Conservation (phyloP, 2,888 invertebrate species). For the Lepidonotus clava region DNA sequence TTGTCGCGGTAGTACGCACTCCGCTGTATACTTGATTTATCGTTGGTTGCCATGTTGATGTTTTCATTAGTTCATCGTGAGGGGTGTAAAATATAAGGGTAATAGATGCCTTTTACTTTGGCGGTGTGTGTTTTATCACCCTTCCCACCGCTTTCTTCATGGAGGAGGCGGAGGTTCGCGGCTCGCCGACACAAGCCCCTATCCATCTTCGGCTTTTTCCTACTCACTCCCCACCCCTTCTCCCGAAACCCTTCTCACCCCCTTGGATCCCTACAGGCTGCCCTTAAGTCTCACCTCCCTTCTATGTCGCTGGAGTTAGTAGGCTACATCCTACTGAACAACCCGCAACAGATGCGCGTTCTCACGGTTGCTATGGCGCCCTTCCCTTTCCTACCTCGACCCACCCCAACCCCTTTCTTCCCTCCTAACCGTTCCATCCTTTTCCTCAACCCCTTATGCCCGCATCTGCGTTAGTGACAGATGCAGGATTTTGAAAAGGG, state of each 20-base stretch:
- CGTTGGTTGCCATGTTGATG: neutral
- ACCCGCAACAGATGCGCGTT: slow-evolving; percentile 19
- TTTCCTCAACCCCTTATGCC: too few relatives aligned
- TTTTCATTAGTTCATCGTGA: neutral
- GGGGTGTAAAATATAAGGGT: neutral
- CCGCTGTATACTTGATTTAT: neutral
- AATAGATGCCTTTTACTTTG: too few relatives aligned
- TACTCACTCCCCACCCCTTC: too few relatives aligned
- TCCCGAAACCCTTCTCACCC: too few relatives aligned
- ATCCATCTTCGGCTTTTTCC: too few relatives aligned
- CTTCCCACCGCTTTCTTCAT: too few relatives aligned
- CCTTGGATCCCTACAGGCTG: neutral
- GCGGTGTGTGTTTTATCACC: neutral
- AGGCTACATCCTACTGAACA: neutral
- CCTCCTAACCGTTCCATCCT: too few relatives aligned
- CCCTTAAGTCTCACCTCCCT: neutral
- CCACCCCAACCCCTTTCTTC: neutral
- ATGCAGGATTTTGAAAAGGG: too few relatives aligned
- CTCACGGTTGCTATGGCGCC: neutral
- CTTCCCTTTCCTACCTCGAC: neutral
- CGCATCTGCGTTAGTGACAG: too few relatives aligned
- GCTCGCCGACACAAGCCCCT: too few relatives aligned
- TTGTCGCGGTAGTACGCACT: neutral
- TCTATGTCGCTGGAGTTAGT: neutral
- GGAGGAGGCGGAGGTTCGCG: too few relatives aligned